A percentile compares a stretch with the other conserved stretches of the same genome.
Evolutionary conservation across 2,888 invertebrate genomes (phyloP).

Genomic region (Agrochola macilenta): DNA sequence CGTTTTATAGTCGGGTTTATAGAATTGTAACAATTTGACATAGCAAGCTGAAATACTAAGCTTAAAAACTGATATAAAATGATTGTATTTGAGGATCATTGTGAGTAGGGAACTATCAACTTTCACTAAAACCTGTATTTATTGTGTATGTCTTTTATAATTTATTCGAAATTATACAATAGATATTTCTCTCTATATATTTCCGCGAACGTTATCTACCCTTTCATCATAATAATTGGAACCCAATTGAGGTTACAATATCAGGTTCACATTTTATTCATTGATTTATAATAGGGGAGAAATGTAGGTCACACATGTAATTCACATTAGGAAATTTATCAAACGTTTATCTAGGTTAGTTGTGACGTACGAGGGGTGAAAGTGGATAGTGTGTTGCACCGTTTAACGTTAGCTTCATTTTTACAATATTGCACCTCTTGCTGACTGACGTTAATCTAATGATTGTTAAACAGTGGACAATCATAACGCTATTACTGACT

Average conservation of each 20-base stretch:
- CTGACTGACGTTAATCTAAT: no score
- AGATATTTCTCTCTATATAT: no score
- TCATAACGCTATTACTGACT: no score
- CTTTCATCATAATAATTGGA: conserved; percentile 7
- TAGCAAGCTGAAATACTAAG: no score
- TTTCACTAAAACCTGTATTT: neutral
- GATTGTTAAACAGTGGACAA: no score
- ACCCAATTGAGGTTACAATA: conserved; percentile 13
- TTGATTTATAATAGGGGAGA: conserved; percentile 28
- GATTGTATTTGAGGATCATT: neutral
- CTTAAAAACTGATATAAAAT: neutral
- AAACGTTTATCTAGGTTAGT: conserved; percentile 30
- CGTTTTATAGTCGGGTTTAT: conserved; percentile 9
- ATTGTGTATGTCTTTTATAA: no score
- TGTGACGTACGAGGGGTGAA: neutral
- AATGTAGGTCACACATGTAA: conserved; percentile 43
- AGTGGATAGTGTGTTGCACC: no score
- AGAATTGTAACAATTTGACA: neutral
- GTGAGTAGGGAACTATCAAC: no score
- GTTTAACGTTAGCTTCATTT: no score
- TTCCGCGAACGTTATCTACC: conserved; percentile 15
- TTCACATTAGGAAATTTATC: conserved; percentile 9
- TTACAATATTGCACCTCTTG: no score
- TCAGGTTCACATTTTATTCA: conserved; percentile 10
- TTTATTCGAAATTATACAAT: no score